Evolutionary conservation across 2,797 vertebrate species (phyloP).

Genomic region (Uromys caudimaculatus): DNA sequence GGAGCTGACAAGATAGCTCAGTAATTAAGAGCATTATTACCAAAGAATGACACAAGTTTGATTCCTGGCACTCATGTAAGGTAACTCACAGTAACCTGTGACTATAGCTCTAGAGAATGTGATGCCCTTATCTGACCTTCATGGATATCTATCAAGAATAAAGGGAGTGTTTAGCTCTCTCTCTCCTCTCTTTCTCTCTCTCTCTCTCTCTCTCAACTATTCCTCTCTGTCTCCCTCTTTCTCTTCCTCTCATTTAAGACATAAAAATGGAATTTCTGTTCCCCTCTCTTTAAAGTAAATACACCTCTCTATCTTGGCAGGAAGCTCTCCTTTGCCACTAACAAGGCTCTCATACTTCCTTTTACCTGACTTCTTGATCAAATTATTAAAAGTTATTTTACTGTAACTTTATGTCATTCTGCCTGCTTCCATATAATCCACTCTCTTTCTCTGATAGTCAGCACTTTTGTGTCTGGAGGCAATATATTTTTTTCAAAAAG

Average conservation of each 20-base stretch:
- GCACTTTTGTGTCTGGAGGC: slow-evolving; percentile 73
- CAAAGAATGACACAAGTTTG: neutral
- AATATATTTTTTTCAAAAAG: slow-evolving; percentile 72
- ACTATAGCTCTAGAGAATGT: neutral
- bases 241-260: neutral
- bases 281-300: neutral
- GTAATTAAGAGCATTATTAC: neutral
- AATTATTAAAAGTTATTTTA: slow-evolving; percentile 81
- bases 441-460: slow-evolving; percentile 79
- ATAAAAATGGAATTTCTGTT: slow-evolving; percentile 32
- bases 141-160: neutral
- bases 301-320: slow-evolving; percentile 72
- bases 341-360: slow-evolving; percentile 50
- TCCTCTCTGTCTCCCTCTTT: neutral
- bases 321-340: slow-evolving; percentile 69
- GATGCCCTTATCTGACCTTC: neutral
- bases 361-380: slow-evolving; percentile 73
- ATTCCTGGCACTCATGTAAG: neutral
- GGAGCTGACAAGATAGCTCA: neutral
- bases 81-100: neutral
- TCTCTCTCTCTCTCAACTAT: too few species aligned
- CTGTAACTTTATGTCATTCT: slow-evolving; percentile 73
- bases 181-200: neutral
- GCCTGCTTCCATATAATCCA: slow-evolving; percentile 74
- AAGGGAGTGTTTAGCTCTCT: neutral